Conservation (phyloP, 2,113 vertebrate species). For the Heptranchias perlo region DNA sequence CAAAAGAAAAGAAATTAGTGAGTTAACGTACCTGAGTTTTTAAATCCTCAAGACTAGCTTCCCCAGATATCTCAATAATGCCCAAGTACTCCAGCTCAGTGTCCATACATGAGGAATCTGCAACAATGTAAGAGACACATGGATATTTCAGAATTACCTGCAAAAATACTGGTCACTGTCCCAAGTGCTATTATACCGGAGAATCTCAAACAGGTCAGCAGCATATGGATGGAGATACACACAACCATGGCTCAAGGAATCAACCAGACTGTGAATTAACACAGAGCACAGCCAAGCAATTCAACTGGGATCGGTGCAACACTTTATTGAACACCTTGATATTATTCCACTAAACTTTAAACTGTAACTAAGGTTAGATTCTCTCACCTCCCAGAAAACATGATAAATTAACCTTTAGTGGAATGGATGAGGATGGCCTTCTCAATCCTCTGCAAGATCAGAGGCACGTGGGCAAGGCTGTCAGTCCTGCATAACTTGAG, state of each 20-base stretch:
- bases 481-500: neutral
- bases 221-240: neutral
- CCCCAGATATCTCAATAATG: slow-evolving; percentile 72
- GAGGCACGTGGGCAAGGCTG: neutral
- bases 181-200: neutral
- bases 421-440: neutral
- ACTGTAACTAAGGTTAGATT: too few relatives aligned
- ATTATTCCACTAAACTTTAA: neutral
- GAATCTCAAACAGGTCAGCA: neutral
- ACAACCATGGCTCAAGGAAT: neutral
- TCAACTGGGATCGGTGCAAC: neutral
- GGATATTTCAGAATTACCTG: slow-evolving; percentile 38
- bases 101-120: slow-evolving; percentile 47
- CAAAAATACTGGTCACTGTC: neutral
- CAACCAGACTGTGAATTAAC: neutral
- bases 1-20: neutral
- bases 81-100: slow-evolving; percentile 60
- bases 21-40: slow-evolving; percentile 74
- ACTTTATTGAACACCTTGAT: neutral
- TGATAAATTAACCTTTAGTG: neutral
- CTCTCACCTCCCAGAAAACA: too few relatives aligned
- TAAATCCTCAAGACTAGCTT: slow-evolving; percentile 72
- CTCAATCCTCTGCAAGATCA: neutral
- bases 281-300: neutral
- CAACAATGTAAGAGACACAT: neutral